These are phyloP conservation scores for Nerophis lumbriciformis DNA, from an alignment of 2,113 vertebrate genomes.

Conservation along the genomic window DNA sequence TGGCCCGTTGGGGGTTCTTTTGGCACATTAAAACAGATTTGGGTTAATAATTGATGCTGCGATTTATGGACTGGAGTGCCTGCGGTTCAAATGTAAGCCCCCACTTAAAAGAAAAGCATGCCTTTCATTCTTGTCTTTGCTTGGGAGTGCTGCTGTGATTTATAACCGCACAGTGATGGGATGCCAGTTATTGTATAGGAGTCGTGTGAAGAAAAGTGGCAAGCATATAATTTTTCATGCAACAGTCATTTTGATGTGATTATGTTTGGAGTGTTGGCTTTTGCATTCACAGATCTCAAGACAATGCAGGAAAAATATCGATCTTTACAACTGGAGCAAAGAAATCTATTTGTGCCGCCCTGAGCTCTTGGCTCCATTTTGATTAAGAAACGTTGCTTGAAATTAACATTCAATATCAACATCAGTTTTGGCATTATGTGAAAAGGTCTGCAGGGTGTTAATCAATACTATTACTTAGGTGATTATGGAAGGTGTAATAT, in stretches of 20 bases:
- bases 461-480: constrained; percentile 36
- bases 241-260: constrained; percentile 42
- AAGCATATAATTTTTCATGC: constrained; percentile 46
- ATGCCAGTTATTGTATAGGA: constrained; percentile 45
- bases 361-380: constrained; percentile 23
- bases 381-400: constrained; percentile 34
- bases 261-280: constrained; percentile 48
- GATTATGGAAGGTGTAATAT: constrained; percentile 25
- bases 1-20: constrained; percentile 59
- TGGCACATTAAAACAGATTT: constrained; percentile 73
- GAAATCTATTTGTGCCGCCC: constrained; percentile 31
- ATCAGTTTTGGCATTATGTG: constrained; percentile 14
- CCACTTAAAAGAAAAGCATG: constrained; percentile 68
- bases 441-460: constrained; percentile 21
- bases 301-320: constrained; percentile 44
- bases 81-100: constrained; percentile 59
- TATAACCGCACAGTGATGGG: constrained; percentile 49
- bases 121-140: constrained; percentile 41
- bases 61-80: constrained; percentile 68
- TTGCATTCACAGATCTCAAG: constrained; percentile 38
- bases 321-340: constrained; percentile 24
- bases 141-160: constrained; percentile 47
- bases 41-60: constrained; percentile 71
- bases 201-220: constrained; percentile 33
- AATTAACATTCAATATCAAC: constrained; percentile 34